Percentiles rank a stretch among this genome's conserved stretches.
phyloP scores from a whole-genome alignment of 2,113 vertebrate genomes.

The Aptenodytes forsteri region DNA sequence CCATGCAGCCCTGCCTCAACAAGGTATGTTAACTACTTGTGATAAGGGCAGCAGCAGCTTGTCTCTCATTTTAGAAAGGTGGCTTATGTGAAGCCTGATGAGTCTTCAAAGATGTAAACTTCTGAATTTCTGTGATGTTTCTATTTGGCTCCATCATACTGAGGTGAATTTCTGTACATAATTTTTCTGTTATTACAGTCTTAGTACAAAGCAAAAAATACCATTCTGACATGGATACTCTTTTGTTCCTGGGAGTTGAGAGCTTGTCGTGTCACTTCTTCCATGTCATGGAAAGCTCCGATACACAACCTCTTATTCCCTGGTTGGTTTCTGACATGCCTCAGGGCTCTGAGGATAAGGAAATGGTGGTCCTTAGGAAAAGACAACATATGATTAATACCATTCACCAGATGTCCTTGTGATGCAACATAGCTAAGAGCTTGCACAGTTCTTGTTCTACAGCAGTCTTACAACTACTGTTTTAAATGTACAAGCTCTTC shows the following conservation, averaged over 20 bases:
- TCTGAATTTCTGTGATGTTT: background rate
- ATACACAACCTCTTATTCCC: background rate
- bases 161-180: background rate
- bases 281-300: accelerated
- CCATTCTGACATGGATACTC: background rate
- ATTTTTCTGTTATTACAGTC: background rate
- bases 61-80: background rate
- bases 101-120: background rate
- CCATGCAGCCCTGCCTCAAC: background rate
- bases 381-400: background rate
- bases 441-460: background rate
- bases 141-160: background rate
- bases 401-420: background rate
- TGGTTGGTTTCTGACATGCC: background rate
- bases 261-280: background rate
- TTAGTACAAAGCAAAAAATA: background rate
- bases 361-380: background rate
- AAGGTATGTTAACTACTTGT: accelerated
- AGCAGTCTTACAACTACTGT: background rate
- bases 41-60: background rate
- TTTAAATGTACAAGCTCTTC: background rate
- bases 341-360: background rate
- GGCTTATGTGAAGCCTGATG: background rate
- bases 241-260: background rate
- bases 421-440: background rate